Evolutionary conservation across 2,113 vertebrate genomes (phyloP).

Genomic region (Cyprinodon tularosa): DNA sequence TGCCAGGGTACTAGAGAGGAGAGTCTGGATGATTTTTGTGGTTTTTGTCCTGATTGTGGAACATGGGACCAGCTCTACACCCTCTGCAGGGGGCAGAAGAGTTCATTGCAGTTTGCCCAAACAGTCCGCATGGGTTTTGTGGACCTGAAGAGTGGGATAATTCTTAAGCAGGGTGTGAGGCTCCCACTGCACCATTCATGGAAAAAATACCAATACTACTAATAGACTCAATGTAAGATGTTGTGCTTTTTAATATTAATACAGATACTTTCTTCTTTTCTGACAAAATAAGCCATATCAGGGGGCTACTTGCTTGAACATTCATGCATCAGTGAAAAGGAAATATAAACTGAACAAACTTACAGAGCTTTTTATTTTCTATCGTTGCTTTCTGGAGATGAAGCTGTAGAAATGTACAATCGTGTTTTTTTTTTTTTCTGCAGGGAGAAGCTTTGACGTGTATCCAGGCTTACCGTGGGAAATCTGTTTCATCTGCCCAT

Average conservation of each 20-base stretch:
- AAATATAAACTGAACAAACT: neutral
- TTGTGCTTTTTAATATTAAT: neutral
- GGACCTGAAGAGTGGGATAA: too few relatives aligned
- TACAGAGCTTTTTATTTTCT: neutral
- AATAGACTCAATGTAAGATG: neutral
- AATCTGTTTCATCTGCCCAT: slow-evolving; percentile 16
- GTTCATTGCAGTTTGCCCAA: too few relatives aligned
- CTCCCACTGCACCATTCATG: neutral
- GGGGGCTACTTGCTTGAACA: neutral
- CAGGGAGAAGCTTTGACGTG: slow-evolving; percentile 29
- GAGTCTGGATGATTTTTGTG: too few relatives aligned
- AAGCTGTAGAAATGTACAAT: neutral
- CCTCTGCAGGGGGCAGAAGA: too few relatives aligned
- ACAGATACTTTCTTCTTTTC: neutral
- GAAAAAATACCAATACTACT: neutral
- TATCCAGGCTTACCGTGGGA: slow-evolving; percentile 27
- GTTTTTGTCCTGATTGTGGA: too few relatives aligned
- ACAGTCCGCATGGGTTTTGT: too few relatives aligned
- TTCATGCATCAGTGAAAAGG: neutral
- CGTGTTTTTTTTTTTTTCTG: slow-evolving; percentile 9
- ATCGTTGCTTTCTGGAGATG: neutral
- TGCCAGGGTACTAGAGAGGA: too few relatives aligned
- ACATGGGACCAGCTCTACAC: too few relatives aligned
- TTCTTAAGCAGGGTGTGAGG: neutral
- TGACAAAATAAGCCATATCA: neutral